Evolutionary conservation across 2,113 vertebrate genomes (phyloP).

Genomic region (Alligator sinensis): DNA sequence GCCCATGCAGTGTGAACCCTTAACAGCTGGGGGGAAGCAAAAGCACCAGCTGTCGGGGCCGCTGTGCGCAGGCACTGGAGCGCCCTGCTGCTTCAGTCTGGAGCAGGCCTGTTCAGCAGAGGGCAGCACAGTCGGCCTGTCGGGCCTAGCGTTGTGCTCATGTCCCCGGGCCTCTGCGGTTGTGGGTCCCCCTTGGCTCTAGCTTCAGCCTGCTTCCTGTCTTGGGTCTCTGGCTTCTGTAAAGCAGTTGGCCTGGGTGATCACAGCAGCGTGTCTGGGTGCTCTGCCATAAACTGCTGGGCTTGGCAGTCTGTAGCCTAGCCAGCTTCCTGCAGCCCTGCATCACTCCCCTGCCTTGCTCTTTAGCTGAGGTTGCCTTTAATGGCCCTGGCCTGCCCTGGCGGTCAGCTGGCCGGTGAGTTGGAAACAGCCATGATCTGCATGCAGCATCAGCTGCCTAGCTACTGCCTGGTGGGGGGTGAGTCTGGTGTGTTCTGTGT

Average conservation of each 20-base stretch:
- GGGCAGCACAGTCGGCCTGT: accelerated
- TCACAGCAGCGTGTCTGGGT: too few species aligned
- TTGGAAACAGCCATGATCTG: accelerated
- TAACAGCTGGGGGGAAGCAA: accelerated
- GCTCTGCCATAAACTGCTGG: too few species aligned
- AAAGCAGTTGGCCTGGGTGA: accelerated
- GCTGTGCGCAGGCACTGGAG: not conserved
- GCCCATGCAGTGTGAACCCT: too few species aligned
- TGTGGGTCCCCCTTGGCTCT: not conserved
- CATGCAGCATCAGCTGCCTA: not conserved
- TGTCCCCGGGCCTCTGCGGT: not conserved
- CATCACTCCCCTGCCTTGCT: not conserved
- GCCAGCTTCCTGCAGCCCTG: not conserved
- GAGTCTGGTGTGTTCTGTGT: not conserved
- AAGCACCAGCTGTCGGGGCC: accelerated
- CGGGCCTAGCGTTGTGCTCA: accelerated
- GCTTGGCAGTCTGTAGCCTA: too few species aligned
- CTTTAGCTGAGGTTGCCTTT: not conserved
- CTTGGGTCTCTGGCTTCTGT: not conserved
- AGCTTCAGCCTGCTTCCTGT: not conserved
- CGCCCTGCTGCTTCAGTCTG: accelerated
- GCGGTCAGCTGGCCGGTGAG: accelerated
- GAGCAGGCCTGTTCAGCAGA: accelerated
- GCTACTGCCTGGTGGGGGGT: not conserved
- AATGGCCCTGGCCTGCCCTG: accelerated